phyloP scores from a whole-genome alignment of 2,113 vertebrate species.

The Pachypanchax playfairii region DNA sequence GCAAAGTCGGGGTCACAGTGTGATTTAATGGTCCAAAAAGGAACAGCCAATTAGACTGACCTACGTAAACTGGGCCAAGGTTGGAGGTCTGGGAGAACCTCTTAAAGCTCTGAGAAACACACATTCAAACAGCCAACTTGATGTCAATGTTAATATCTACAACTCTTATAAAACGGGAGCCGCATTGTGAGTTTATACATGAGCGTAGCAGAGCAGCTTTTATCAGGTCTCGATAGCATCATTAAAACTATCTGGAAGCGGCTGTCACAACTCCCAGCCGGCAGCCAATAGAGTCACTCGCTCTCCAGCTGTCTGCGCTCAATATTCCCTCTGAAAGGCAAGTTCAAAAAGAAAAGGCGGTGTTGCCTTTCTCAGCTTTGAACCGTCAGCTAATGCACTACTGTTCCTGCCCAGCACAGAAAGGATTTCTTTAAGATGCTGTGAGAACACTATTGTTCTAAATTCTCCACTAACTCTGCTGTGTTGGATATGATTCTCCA shows the following conservation, averaged over 20 bases:
- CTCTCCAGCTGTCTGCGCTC: constrained; percentile 55
- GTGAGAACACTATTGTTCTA: constrained; percentile 39
- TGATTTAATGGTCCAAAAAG: constrained; percentile 67
- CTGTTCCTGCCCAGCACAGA: constrained; percentile 23
- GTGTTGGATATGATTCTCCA: constrained; percentile 47
- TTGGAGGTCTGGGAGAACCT: constrained; percentile 32
- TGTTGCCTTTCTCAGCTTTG: constrained; percentile 57
- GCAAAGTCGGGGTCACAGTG: constrained; percentile 55
- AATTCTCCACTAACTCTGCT: constrained; percentile 17
- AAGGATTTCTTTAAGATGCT: constrained; percentile 40
- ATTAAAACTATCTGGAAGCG: constrained; percentile 59
- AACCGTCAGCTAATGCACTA: constrained; percentile 55
- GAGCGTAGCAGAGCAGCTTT: neutral
- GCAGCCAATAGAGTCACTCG: constrained; percentile 45
- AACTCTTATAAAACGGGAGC: constrained; percentile 7
- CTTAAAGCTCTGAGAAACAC: constrained; percentile 27
- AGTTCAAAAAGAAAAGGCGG: constrained; percentile 69
- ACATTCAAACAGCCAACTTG: neutral
- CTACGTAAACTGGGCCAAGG: constrained; percentile 48
- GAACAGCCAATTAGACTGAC: constrained; percentile 62
- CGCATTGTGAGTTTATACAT: constrained; percentile 3
- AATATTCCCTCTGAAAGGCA: constrained; percentile 62
- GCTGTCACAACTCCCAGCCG: constrained; percentile 38
- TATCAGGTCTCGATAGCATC: constrained; percentile 54
- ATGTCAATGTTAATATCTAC: constrained; percentile 17